Percentiles rank a stretch among this genome's conserved stretches.
Conservation (phyloP, 2,797 vertebrate genomes). For the Alfaro cultratus region DNA sequence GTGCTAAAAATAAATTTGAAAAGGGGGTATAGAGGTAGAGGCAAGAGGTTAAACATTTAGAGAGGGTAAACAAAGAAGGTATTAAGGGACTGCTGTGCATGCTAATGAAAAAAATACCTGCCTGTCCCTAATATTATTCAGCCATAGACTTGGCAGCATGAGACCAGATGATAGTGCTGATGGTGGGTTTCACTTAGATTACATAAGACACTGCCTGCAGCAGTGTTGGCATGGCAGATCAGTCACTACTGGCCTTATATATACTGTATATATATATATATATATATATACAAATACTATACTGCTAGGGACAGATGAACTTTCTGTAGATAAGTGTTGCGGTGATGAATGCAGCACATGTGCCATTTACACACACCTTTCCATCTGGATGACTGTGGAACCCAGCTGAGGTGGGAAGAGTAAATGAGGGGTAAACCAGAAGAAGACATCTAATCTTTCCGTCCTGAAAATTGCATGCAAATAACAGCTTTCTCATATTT, state of each 20-base stretch:
- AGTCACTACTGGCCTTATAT: slow-evolving; percentile 27
- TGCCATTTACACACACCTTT: slow-evolving; percentile 38
- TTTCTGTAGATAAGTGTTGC: slow-evolving; percentile 43
- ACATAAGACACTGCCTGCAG: slow-evolving; percentile 68
- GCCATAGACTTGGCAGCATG: slow-evolving; percentile 58
- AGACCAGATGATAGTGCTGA: slow-evolving; percentile 68
- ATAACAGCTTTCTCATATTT: slow-evolving; percentile 6
- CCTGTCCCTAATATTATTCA: slow-evolving; percentile 58
- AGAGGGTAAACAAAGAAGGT: slow-evolving; percentile 44
- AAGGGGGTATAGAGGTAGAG: neutral
- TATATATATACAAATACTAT: neutral
- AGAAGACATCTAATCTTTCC: slow-evolving; percentile 23
- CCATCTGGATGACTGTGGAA: slow-evolving; percentile 33
- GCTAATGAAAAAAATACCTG: slow-evolving; percentile 35
- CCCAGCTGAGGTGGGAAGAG: slow-evolving; percentile 15
- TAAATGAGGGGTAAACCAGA: slow-evolving; percentile 30
- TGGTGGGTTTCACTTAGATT: slow-evolving; percentile 63
- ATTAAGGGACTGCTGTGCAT: slow-evolving; percentile 42
- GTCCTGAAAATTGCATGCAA: slow-evolving; percentile 18
- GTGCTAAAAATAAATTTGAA: slow-evolving; percentile 11
- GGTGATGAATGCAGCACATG: slow-evolving; percentile 48
- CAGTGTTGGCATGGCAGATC: slow-evolving; percentile 40
- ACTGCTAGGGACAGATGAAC: slow-evolving; percentile 40
- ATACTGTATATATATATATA: neutral
- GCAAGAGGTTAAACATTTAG: slow-evolving; percentile 36